Conservation (phyloP, 2,797 vertebrate species). For the Dipus sagitta region DNA sequence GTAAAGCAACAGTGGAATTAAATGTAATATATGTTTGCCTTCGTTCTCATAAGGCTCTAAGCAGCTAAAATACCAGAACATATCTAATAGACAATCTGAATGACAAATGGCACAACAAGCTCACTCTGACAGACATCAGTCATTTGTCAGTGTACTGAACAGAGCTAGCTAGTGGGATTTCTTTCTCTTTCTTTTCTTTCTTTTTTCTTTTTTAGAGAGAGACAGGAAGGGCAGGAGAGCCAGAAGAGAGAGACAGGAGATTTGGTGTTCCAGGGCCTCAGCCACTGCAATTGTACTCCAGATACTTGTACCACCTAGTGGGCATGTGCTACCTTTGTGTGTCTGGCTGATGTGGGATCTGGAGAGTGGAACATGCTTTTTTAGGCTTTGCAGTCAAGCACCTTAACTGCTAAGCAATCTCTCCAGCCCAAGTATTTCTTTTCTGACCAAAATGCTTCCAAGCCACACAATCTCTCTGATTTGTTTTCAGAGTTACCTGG, state of each 20-base stretch:
- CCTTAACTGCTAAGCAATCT: too few species aligned
- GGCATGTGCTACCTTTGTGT: too few species aligned
- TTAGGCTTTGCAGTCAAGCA: too few species aligned
- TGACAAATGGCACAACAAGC: background rate
- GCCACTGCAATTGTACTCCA: too few species aligned
- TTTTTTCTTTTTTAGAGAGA: too few species aligned
- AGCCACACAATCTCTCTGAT: background rate
- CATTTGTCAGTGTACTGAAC: conserved; percentile 10
- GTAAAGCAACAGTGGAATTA: background rate
- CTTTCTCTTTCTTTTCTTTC: background rate
- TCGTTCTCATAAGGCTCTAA: conserved; percentile 43
- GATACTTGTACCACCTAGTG: too few species aligned
- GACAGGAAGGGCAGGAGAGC: too few species aligned
- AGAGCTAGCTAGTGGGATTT: conserved; percentile 36
- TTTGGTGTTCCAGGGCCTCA: too few species aligned
- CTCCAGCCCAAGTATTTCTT: too few species aligned
- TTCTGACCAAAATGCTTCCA: conserved; percentile 23
- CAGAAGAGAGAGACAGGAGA: too few species aligned
- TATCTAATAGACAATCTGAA: background rate
- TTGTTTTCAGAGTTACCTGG: conserved; percentile 24
- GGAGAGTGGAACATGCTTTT: too few species aligned
- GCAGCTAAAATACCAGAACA: background rate
- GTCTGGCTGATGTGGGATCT: too few species aligned
- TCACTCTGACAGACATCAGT: background rate
- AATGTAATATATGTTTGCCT: background rate